Evolutionary conservation across 2,113 vertebrate species (phyloP), one percentile per base, ranked within the genome.

Genomic region (Menura novaehollandiae): DNA sequence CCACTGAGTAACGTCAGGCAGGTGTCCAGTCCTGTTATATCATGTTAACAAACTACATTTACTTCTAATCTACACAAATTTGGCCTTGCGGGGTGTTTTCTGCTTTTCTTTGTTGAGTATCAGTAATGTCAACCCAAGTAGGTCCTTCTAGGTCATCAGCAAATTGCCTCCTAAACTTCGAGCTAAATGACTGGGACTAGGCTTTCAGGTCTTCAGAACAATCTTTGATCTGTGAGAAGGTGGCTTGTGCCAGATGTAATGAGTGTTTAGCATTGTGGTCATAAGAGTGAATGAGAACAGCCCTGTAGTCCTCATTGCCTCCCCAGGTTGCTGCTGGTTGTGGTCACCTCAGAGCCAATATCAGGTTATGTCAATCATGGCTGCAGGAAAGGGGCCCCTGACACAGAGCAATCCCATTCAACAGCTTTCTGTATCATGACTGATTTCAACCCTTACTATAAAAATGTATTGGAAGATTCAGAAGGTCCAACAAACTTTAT

Each of bases 381-480:
- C 72, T 72, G 82, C 15, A 73, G 82, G 85, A 88, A 95, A 80
- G 30, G 62, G 72, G 72, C 93, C 90, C 75, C 84, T 94, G 91
- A 81, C 90, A 84, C 56, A 74, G 72, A 90, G 76, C 64, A 91
- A 81, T 75, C 49, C 49, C 35, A 35, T 77, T 64, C 88, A 72
- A 24, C 14, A 43, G 9, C 68, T 84, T 41, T 49, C 88, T 93
- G 4, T 23, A 71, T 33, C 51, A 18, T 67, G 46, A 37, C 9
- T 67, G 51, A 80, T 95, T 84, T 69, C 46, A 63, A 63, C 51
- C 53, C 28, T 63, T 10, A 7, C 32, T 35, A 56, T 43, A 60
- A 71, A 92, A 78, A 75, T 17, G 18, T 37, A 35, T 16, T 4
- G 3, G 76, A 88, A 63, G 20, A 18, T 81, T 81, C 56, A 91